Conservation (phyloP, 2,797 vertebrate genomes). For the Poeciliopsis turneri region DNA sequence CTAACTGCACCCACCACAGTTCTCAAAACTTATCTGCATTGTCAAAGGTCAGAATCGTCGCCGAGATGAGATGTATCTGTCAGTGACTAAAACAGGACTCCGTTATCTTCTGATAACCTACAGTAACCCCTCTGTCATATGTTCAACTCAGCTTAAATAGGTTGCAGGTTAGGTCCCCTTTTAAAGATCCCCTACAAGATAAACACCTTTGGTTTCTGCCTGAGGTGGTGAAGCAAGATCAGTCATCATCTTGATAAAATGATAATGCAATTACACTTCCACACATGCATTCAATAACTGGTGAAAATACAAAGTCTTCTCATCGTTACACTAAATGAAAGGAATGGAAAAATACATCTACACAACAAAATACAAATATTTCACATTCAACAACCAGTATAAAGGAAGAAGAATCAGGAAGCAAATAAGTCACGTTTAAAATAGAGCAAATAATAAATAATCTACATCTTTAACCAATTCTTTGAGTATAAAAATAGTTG, state of each 20-base stretch:
- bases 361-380: constrained; percentile 32
- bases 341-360: constrained; percentile 16
- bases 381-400: constrained; percentile 50
- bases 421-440: constrained; percentile 46
- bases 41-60: constrained; percentile 52
- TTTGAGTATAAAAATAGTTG: constrained; percentile 82
- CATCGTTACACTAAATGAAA: constrained; percentile 27
- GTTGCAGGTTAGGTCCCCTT: constrained; percentile 5
- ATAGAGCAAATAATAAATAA: constrained; percentile 53
- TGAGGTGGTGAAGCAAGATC: constrained; percentile 20
- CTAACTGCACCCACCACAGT: constrained; percentile 14
- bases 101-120: constrained; percentile 54
- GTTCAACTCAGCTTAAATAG: background rate
- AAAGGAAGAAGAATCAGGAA: constrained; percentile 33
- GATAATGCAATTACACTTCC: constrained; percentile 16
- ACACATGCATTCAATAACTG: constrained; percentile 19
- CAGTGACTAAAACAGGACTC: constrained; percentile 16
- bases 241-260: constrained; percentile 14
- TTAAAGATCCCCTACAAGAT: constrained; percentile 21
- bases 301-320: constrained; percentile 24
- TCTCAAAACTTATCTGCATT: constrained; percentile 19
- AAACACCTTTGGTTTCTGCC: constrained; percentile 52
- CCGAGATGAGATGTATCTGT: constrained; percentile 36
- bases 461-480: constrained; percentile 57
- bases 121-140: constrained; percentile 44